phyloP scores from a whole-genome alignment of 1,140 invertebrate genomes.

The Choristoneura fumiferana region DNA sequence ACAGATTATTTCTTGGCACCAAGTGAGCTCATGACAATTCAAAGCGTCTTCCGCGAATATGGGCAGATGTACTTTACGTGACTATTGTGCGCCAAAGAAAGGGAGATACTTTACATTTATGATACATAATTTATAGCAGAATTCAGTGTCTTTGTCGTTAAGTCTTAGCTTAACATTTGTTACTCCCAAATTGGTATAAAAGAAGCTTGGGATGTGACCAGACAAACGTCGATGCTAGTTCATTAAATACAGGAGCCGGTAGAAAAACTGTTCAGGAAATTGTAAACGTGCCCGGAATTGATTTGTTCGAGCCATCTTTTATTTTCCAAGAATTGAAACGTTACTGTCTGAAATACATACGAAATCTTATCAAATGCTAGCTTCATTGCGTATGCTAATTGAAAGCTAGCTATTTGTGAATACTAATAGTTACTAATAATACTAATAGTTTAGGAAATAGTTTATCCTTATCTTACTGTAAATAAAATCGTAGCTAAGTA shows the following conservation, averaged over 20 bases:
- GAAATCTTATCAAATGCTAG: too few species aligned
- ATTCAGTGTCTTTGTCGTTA: constrained; percentile 27
- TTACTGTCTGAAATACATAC: background rate
- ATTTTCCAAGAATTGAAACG: background rate
- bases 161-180: background rate
- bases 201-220: background rate
- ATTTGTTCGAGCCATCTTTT: constrained; percentile 3
- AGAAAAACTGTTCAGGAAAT: constrained; percentile 16
- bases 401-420: too few species aligned
- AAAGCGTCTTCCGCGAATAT: constrained; percentile 33
- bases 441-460: too few species aligned
- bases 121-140: constrained; percentile 40
- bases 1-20: constrained; percentile 73
- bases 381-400: too few species aligned
- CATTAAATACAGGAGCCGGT: constrained; percentile 4
- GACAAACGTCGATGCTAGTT: constrained; percentile 13
- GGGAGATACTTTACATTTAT: constrained; percentile 1
- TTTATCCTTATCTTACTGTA: too few species aligned
- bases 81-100: constrained; percentile 4
- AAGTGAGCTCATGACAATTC: constrained; percentile 36
- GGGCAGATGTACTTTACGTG: constrained; percentile 8
- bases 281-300: constrained; percentile 15
- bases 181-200: background rate
- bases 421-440: too few species aligned
- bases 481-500: too few species aligned